Base-by-base conservation (phyloP, 2,888 invertebrate species). In the Drosophila colorata region DNA sequence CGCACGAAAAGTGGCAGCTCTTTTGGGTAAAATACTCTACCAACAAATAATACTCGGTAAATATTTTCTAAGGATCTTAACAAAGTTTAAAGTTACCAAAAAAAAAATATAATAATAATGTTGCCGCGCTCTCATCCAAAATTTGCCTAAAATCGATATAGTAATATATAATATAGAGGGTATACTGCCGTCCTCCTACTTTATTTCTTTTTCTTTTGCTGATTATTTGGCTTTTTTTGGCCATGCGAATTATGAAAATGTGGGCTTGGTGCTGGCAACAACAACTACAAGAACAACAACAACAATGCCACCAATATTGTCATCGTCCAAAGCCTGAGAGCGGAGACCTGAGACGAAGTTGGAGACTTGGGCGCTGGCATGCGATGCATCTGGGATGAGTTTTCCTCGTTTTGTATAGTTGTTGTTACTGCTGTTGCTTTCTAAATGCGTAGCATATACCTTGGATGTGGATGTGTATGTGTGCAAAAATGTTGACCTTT, bases 231-330 rank as follows among this genome's bases (percentile, higher is more conserved):
- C 47, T 69, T 71, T 76, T 69, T 73, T 69, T 69, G 69, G 75
- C 76, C 69, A 73, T 47, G 69, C 78, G 80, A 86, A 83, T 87
- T 86, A 86, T 87, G 86, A 86, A 87, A 87, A 86, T 80, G 78
- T 86, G 87, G 86, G 86, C 86, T 87, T 87, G 86, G 86, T 75
- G 71, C 65, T 61, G 31, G 49, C 53, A 71, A 58, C 61, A 49
- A 37, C 44, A 56, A 38, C 49, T 37, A 35, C 51, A 18, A 33
- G 44, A 31, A 25, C 55, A 55, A 58, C 65, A 43, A 56, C 68
- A 14, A 40, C 68, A 65, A 53, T 52, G 31, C 58, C 47, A 68
- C 57, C 68, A 76, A 85, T 78, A 76, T 82, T 78, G 78, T 70
- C 80, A 76, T 59, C 59, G 69, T 41, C 66, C 28, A 43, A 73